Conservation (phyloP, 2,113 vertebrate species). For the Blennius ocellaris region DNA sequence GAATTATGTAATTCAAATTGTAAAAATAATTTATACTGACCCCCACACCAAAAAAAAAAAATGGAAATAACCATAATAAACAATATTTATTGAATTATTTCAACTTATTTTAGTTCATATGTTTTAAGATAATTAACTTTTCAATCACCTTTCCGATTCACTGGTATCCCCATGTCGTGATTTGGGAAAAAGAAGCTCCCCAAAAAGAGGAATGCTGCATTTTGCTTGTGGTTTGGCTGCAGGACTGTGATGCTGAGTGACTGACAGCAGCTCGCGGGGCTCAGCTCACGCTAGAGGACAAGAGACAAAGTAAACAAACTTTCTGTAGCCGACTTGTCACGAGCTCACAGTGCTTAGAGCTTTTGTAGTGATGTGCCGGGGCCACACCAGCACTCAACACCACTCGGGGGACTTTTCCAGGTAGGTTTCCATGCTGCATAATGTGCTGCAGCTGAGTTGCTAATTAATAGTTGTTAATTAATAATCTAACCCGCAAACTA, state of each 20-base stretch:
- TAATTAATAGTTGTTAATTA: neutral
- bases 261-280: slow-evolving; percentile 16
- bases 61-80: too few species aligned
- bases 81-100: too few species aligned
- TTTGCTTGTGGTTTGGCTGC: neutral
- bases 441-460: neutral
- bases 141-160: too few species aligned
- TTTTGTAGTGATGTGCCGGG: neutral
- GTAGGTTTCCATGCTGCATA: neutral
- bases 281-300: neutral
- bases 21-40: too few species aligned
- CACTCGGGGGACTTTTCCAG: neutral
- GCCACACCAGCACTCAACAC: neutral
- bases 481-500: neutral
- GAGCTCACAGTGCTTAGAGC: slow-evolving; percentile 6
- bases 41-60: too few species aligned
- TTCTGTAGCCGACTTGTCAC: slow-evolving; percentile 12
- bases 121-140: too few species aligned
- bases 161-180: too few species aligned
- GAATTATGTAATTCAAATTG: too few species aligned
- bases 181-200: neutral
- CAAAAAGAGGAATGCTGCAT: neutral
- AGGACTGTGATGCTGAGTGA: neutral
- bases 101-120: too few species aligned
- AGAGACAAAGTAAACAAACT: slow-evolving; percentile 11